Base-by-base conservation (phyloP, 1,140 invertebrate species). In the Zaprionus davidi region DNA sequence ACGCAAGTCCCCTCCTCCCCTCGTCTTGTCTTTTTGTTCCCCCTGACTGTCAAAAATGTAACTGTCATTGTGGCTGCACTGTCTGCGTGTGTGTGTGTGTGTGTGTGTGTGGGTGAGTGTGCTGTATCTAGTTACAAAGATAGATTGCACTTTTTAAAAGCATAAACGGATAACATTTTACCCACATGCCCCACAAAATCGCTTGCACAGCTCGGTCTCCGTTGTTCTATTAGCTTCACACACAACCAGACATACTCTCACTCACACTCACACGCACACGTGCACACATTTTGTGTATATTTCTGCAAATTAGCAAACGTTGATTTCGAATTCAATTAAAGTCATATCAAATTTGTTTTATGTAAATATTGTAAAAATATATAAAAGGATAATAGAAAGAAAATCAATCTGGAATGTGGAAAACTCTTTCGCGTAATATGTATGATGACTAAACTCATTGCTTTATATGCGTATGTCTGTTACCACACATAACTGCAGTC, bases 101-200 rank as follows among this genome's bases (percentile, higher is more conserved):
- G 31, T 46, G 20, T 38, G 13, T 64, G 56, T 65, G 26, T 78
- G 64, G 68, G 55, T 58, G 62, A 62, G 53, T 24, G 49, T 63
- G 67, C 44, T 68, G 51, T 63, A 53, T 70, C 53, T 64, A 57
- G 70, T 76, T 81, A 76, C 78, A 79, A 90, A 88, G 84, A 87
- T 87, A 90, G 78, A 88, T 88, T 88, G 76, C 85, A 85, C 44
- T 85, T 90, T 90, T 85, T 85, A 71, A 88, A 84, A 87, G 84
- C 85, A 81, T 66, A 81, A 81, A 90, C 81, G 74, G 78, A 76
- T 88, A 76, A 59, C 72, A 56, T 60, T 60, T 46, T 71, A 46
- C 53, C 44, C 44, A 70, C 64, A 78, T 46, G 63, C 49, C 60
- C 46, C 57, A 46, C 31, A 53, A 53, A 51, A 62, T 12, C 20